Evolutionary conservation across 1,140 invertebrate genomes (phyloP), one percentile per base, ranked within the genome.

Genomic region (Drosophila leontia): DNA sequence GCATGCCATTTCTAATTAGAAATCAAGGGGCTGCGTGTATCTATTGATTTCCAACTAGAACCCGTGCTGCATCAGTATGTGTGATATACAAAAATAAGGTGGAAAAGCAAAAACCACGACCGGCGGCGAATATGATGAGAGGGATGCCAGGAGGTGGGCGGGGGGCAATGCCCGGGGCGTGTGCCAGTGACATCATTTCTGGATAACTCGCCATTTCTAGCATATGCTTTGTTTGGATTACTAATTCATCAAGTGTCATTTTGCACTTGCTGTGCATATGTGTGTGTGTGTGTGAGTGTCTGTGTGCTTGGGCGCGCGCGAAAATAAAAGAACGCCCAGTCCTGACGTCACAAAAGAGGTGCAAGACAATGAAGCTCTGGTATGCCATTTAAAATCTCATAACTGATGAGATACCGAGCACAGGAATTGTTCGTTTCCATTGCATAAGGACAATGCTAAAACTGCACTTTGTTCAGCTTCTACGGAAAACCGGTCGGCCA

Each of bases 171-270:
- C 50, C 23, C 51, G 26, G 12, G 29, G 39, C 57, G 62, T 65
- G 62, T 61, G 56, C 57, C 35, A 63, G 50, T 62, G 70, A 75
- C 70, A 76, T 76, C 51, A 75, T 65, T 57, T 48, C 32, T 37
- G 51, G 51, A 57, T 57, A 57, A 26, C 35, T 58, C 8, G 17
- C 39, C 39, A 61, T 61, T 61, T 65, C 57, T 47, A 50, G 51
- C 67, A 50, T 71, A 59, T 71, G 67, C 44, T 71, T 71, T 58
- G 42, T 58, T 50, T 60, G 48, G 47, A 55, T 67, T 77, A 77
- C 50, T 34, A 56, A 77, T 60, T 77, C 74, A 77, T 68, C 48
- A 77, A 77, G 75, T 77, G 55, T 67, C 41, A 68, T 44, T 55
- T 77, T 57, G 13, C 35, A 29, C 41, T 32, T 50, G 50, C 19